Conservation (phyloP, 2,888 invertebrate genomes). For the Polyploca ridens region DNA sequence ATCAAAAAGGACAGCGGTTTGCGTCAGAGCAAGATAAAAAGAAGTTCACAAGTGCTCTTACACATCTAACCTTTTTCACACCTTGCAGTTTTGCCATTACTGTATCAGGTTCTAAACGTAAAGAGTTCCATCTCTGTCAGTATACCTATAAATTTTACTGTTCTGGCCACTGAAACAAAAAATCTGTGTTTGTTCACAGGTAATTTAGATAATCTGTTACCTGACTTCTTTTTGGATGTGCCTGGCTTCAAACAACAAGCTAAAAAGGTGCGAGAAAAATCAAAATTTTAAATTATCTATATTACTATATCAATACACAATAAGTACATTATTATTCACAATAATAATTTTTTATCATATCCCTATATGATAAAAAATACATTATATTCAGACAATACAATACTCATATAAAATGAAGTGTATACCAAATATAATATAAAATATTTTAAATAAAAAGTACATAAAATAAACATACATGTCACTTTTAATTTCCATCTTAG, state of each 20-base stretch:
- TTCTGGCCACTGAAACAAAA: constrained; percentile 37
- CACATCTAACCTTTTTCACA: neutral
- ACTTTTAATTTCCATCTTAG: no score
- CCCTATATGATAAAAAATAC: no score
- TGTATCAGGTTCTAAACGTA: neutral
- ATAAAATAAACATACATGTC: no score
- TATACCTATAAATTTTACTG: neutral
- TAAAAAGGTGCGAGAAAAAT: constrained; percentile 63
- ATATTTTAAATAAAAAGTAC: no score
- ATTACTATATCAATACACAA: no score
- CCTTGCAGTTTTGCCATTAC: no score
- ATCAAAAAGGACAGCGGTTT: no score
- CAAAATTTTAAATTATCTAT: constrained; percentile 24
- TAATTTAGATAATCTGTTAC: constrained; percentile 87
- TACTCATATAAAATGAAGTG: no score
- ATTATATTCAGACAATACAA: no score
- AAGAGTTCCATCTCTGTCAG: neutral
- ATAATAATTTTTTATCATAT: no score
- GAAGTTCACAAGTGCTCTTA: neutral
- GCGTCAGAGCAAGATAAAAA: neutral
- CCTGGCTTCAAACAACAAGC: constrained; percentile 45
- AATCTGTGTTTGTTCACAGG: constrained; percentile 77
- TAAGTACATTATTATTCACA: no score
- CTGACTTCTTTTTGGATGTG: constrained; percentile 94
- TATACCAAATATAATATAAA: no score